phyloP scores from a whole-genome alignment of 2,797 vertebrate species.

The Tapirus indicus region DNA sequence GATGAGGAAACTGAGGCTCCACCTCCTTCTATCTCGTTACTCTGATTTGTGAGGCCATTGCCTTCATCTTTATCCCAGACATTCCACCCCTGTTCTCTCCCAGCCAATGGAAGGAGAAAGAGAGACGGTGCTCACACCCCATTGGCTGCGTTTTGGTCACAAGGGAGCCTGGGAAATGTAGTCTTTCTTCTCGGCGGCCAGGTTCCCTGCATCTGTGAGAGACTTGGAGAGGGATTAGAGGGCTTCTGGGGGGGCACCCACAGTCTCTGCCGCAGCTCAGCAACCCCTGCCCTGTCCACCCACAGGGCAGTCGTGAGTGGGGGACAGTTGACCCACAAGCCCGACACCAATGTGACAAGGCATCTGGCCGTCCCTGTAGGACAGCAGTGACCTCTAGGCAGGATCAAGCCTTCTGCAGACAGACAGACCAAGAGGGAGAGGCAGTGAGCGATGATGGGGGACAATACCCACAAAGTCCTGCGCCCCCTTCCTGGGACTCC shows the following conservation, averaged over 20 bases:
- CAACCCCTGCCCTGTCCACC: not conserved
- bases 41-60: not conserved
- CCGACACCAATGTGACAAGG: not conserved
- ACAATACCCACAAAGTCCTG: not conserved
- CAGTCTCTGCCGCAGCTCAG: not conserved
- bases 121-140: not conserved
- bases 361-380: fast-evolving
- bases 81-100: not conserved
- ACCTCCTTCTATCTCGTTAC: not conserved
- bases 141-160: not conserved
- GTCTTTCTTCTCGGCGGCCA: not conserved
- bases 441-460: fast-evolving
- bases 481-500: not conserved
- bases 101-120: not conserved
- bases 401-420: not conserved
- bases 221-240: not conserved
- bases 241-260: too few relatives aligned
- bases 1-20: not conserved
- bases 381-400: not conserved
- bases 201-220: not conserved
- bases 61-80: not conserved
- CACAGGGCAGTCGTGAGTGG: not conserved
- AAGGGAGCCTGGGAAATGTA: not conserved
- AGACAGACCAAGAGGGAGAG: not conserved
- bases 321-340: not conserved